Evolutionary conservation across 92 coral and sea anemone genomes (phyloP).

Genomic region (Paramuricea clavata): DNA sequence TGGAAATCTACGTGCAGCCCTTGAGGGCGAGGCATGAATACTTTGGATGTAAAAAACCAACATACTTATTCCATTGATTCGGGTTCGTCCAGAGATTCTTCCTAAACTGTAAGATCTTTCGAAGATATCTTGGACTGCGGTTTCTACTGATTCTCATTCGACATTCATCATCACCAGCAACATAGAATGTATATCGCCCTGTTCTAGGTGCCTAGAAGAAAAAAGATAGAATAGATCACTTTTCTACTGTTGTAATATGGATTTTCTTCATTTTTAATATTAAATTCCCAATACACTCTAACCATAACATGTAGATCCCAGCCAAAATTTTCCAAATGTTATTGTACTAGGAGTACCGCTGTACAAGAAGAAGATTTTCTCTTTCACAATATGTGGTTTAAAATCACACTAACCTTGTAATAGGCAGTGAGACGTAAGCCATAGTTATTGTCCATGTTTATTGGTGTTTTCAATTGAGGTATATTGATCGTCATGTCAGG

Average conservation of each 20-base stretch:
- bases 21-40: neutral
- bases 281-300: too few relatives aligned
- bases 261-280: too few relatives aligned
- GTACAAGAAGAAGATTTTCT: neutral
- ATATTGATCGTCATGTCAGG: neutral
- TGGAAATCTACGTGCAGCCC: too few relatives aligned
- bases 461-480: neutral
- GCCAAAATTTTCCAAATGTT: too few relatives aligned
- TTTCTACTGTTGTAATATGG: too few relatives aligned
- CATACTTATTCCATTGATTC: slow-evolving; percentile 3
- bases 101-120: neutral
- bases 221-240: neutral
- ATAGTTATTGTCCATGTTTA: slow-evolving; percentile 48
- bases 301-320: too few relatives aligned
- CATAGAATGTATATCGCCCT: slow-evolving; percentile 55
- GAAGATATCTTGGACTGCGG: slow-evolving; percentile 21
- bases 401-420: too few relatives aligned
- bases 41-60: neutral
- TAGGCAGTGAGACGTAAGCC: slow-evolving; percentile 61
- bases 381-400: too few relatives aligned
- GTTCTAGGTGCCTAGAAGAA: slow-evolving; percentile 58
- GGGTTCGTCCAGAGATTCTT: neutral
- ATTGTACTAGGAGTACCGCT: too few relatives aligned
- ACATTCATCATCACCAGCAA: slow-evolving; percentile 68
- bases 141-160: slow-evolving; percentile 62